Evolutionary conservation across 2,888 invertebrate genomes (phyloP), one percentile per base, ranked within the genome.

Genomic region (Anoplius nigerrimus): DNA sequence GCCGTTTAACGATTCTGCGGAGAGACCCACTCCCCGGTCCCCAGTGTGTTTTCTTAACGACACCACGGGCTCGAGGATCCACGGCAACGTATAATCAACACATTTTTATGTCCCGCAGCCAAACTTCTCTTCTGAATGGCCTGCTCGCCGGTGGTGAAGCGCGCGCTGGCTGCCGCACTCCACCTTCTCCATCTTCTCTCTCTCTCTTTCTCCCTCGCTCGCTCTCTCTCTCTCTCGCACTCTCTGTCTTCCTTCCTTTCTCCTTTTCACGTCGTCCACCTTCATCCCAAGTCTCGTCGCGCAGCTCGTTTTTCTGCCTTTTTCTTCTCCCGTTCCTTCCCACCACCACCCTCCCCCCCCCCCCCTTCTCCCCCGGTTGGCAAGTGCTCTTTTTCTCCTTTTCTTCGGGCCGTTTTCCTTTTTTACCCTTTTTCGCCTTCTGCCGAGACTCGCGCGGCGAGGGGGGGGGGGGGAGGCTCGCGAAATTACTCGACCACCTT

Each of bases 401-500:
- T 58, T 11, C 62, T 57, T 66, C 65, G 48, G n/a, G n/a, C 59
- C 46, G 45, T 67, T 52, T 61, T n/a, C 66, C 64, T 65, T 62
- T 54, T 20, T 63, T 63, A 62, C 54, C 48, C 52, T 42, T 62
- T 48, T 69, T 60, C 61, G 24, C 59, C 57, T 56, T 34, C 6
- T 58, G 3, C 45, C 46, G 57, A 53, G 51, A 58, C 46, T 54
- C 20, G 53, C 13, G 45, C 43, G 46, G 27, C 18, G 51, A 46
- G 56, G 60, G 53, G 52, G 45, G 45, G 67, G 64, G 58, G 54
- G 66, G 61, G 62, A 77, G 81, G 78, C 76, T 73, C 81, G 82
- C 86, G 82, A 88, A 88, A 88, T 88, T 88, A 86, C 88, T 80
- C 87, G 88, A 87, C 88, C 88, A 88, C 88, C 88, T 88, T 88